Evolutionary conservation across 2,113 vertebrate genomes (phyloP).

Genomic region (Periophthalmodon schlosseri): DNA sequence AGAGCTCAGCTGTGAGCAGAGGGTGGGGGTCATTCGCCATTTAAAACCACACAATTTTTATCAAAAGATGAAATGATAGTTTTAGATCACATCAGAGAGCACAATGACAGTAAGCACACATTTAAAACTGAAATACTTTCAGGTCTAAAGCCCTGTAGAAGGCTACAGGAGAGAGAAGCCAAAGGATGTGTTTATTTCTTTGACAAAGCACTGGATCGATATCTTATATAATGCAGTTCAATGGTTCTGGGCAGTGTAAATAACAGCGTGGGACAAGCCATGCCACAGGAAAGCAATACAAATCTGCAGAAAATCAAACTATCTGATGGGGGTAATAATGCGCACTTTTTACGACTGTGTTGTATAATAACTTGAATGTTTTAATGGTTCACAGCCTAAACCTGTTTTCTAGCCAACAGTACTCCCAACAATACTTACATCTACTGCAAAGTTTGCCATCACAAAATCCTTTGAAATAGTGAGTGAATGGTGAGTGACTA

Average conservation of each 20-base stretch:
- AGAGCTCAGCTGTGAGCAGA: not conserved
- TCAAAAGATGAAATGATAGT: not conserved
- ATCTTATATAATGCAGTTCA: not conserved
- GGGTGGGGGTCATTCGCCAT: not conserved
- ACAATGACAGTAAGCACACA: not conserved
- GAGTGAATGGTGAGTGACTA: too few species aligned
- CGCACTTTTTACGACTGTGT: not conserved
- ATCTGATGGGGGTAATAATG: not conserved
- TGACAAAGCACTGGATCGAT: slow-evolving; percentile 8
- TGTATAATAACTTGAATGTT: not conserved
- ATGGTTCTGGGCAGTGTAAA: not conserved
- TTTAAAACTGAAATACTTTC: not conserved
- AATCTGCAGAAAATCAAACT: not conserved
- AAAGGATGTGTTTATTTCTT: slow-evolving; percentile 11
- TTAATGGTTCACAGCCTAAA: not conserved
- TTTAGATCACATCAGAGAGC: not conserved
- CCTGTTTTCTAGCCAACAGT: too few species aligned
- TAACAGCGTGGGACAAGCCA: slow-evolving; percentile 4
- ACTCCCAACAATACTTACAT: too few species aligned
- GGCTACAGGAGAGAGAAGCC: not conserved
- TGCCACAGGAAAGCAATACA: slow-evolving; percentile 1
- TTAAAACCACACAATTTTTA: not conserved
- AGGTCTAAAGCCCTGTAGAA: not conserved
- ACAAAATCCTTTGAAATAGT: too few species aligned
- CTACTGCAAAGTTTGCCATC: too few species aligned